phyloP scores from a whole-genome alignment of 2,888 invertebrate species.

The Mesorhabditis sp. region DNA sequence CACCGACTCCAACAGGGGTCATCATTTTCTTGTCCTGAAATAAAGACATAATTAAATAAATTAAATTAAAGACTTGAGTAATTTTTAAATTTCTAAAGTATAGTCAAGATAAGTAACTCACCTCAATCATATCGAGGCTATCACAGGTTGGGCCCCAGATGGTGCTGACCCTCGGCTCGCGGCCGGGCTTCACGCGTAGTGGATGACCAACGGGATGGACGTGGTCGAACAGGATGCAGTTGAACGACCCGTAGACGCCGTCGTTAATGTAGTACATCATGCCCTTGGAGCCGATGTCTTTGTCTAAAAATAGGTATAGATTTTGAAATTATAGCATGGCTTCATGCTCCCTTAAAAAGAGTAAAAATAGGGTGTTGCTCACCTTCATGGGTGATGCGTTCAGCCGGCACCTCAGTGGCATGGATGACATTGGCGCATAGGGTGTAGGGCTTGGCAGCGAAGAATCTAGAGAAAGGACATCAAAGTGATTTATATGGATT shows the following conservation, averaged over 20 bases:
- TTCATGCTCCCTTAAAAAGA: neutral
- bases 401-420: conserved; percentile 66
- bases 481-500: neutral
- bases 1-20: conserved; percentile 75
- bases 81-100: too few relatives aligned
- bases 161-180: conserved; percentile 21
- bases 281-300: neutral
- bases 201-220: conserved; percentile 74
- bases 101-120: neutral
- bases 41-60: conserved; percentile 62
- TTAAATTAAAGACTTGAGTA: too few relatives aligned
- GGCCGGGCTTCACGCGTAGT: conserved; percentile 64
- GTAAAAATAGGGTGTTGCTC: neutral
- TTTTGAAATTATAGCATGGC: neutral
- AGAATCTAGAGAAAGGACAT: conserved; percentile 65
- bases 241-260: conserved; percentile 97
- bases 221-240: conserved; percentile 91
- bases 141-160: conserved; percentile 97
- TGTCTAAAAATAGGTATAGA: neutral
- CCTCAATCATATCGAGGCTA: conserved; percentile 76
- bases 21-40: conserved; percentile 58
- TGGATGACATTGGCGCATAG: conserved; percentile 83
- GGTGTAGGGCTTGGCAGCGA: conserved; percentile 90
- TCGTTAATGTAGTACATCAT: conserved; percentile 86
- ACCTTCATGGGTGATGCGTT: conserved; percentile 43